Percentiles rank a stretch among this genome's conserved stretches.
phyloP scores from a whole-genome alignment of 2,113 vertebrate genomes.

The Tyrannus savana region DNA sequence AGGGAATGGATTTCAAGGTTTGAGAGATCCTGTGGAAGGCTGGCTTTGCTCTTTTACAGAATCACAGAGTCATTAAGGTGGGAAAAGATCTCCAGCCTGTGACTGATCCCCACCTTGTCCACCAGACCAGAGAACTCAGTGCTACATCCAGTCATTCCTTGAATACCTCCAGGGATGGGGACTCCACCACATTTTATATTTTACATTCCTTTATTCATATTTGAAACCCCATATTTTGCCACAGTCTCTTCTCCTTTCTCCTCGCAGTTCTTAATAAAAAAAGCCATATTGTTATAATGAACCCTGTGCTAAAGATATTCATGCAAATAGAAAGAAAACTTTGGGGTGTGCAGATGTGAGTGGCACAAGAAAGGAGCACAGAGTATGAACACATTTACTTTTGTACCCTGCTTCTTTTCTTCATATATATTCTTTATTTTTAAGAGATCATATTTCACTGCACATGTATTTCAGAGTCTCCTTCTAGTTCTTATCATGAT shows the following conservation, averaged over 20 bases:
- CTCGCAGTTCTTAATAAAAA: background rate
- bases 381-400: background rate
- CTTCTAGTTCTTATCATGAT: background rate
- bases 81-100: background rate
- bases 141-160: accelerated
- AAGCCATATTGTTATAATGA: background rate
- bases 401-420: background rate
- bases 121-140: background rate
- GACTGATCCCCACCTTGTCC: background rate
- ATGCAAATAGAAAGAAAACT: background rate
- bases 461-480: background rate
- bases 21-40: background rate
- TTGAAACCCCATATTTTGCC: background rate
- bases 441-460: background rate
- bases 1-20: background rate
- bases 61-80: background rate
- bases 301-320: background rate
- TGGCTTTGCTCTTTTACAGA: background rate
- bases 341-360: background rate
- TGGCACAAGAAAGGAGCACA: accelerated
- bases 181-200: background rate
- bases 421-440: background rate
- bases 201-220: background rate
- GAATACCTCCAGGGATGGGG: background rate
- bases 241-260: background rate